Evolutionary conservation across 2,797 vertebrate genomes (phyloP), one percentile per base, ranked within the genome.

Genomic region (Dryobates pubescens): DNA sequence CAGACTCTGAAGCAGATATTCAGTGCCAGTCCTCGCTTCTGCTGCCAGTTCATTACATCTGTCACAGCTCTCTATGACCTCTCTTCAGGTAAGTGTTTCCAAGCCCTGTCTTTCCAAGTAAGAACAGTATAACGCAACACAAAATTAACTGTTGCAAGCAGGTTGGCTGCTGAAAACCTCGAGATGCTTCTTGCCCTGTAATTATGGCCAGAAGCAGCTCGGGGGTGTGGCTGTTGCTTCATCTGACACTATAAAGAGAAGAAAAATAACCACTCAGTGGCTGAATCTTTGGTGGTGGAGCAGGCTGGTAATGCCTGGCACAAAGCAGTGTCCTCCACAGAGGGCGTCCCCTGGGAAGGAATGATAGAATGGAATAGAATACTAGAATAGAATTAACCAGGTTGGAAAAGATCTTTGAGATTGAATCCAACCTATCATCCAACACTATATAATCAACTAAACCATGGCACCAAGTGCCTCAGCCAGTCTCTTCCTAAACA

Each of bases 21-120:
- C 97, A 98, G 97, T 4, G 98, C 98, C 95, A 99, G 99, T 79
- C 99, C 99, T 30, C 98, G 99, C 54, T 99, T 99, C 98, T 99
- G 99, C 97, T 99, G 99, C 97, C 99, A 99, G 98, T 98, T 99
- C 93, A 98, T 99, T 88, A 99, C 98, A 0, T 98, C 99, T 0
- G 98, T 99, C 84, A 98, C 99, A 1, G 98, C 98, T 1, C 98
- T 99, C 4, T 99, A 99, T 1, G 98, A 99, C 96, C 97, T 99
- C 94, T 98, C 98, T 0, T 97, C 98, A 94, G 98, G 98, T 98
- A 90, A 13, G 13, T 15, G 43, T 54, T 69, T 45, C 34, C 36
- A 7, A 7, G 34, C 47, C 51, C 17, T 24, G 36, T 10, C n/a
- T 53, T 32, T 72, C 3, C 0, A 24, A 77, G 41, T 10, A 12